Conservation (phyloP, 2,113 vertebrate genomes). For the Cyprinodon brontotheroides region DNA sequence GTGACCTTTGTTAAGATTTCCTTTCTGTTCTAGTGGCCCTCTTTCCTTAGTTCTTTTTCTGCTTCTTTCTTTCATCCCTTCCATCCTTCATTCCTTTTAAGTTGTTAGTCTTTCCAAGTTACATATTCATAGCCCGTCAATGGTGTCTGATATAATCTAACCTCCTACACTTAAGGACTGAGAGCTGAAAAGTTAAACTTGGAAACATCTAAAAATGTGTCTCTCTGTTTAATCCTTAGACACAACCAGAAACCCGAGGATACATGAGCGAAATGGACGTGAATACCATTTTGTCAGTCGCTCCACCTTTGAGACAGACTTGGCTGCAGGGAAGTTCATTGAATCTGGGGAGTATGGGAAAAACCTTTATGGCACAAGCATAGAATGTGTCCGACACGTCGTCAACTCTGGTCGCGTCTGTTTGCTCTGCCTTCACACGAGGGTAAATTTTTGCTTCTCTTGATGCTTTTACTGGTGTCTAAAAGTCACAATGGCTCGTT, state of each 20-base stretch:
- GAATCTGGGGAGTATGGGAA: conserved; percentile 95
- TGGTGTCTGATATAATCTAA: background rate
- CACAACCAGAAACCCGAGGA: conserved; percentile 88
- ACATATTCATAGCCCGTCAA: background rate
- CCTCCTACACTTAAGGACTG: background rate
- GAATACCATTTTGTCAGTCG: conserved; percentile 94
- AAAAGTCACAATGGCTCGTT: conserved; percentile 12
- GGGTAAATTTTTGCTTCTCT: conserved; percentile 74
- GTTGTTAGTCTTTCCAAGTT: background rate
- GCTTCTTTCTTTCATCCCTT: background rate
- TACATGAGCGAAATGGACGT: conserved; percentile 89
- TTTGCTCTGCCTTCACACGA: conserved; percentile 90
- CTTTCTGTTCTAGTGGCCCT: background rate
- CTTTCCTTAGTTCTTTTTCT: background rate
- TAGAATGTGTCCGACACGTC: conserved; percentile 91
- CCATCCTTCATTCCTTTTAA: background rate
- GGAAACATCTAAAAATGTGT: background rate
- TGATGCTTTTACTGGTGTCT: background rate
- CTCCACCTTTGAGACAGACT: conserved; percentile 86
- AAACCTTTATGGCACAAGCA: conserved; percentile 94
- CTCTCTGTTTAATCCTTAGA: conserved; percentile 72
- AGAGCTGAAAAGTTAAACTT: background rate
- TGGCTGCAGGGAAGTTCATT: conserved; percentile 89
- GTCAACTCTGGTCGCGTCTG: conserved; percentile 94
- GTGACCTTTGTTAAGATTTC: background rate